These are phyloP conservation scores for Rhinopithecus roxellana DNA, from an alignment of 2,113 vertebrate species.

Conservation along the genomic window DNA sequence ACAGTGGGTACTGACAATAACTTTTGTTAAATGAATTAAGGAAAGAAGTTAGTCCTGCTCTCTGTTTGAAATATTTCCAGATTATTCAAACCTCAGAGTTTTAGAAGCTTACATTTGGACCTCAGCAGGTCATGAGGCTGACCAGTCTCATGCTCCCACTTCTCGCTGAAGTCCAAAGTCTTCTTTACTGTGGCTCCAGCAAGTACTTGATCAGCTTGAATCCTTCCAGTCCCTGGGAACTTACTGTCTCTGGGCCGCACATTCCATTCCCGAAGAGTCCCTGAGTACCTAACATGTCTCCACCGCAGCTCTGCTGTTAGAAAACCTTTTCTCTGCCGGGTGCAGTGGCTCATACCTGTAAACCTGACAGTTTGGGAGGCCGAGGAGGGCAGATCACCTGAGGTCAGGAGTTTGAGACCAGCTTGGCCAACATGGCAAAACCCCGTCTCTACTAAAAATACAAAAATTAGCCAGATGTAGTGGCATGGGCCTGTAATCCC, in stretches of 20 bases:
- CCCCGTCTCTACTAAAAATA: too few species aligned
- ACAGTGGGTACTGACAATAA: background rate
- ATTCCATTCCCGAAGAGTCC: background rate
- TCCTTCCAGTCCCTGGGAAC: background rate
- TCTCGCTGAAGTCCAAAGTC: background rate
- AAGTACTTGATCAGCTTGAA: background rate
- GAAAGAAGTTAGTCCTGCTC: background rate
- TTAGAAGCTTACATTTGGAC: background rate
- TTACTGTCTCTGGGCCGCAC: background rate
- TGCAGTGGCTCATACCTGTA: too few species aligned
- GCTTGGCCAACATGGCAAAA: too few species aligned
- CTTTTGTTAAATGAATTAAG: background rate
- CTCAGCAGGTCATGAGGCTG: background rate
- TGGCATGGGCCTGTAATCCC: too few species aligned
- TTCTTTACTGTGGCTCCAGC: background rate
- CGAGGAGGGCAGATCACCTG: too few species aligned
- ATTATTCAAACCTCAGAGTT: background rate
- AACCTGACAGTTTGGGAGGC: too few species aligned
- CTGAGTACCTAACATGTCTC: background rate
- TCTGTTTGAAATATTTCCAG: constrained; percentile 11
- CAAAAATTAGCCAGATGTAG: too few species aligned
- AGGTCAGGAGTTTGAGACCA: too few species aligned
- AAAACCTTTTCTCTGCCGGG: background rate
- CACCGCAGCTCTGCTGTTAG: background rate
- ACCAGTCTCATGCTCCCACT: too few species aligned